Evolutionary conservation across 1,140 invertebrate species (phyloP).

Genomic region (Ooceraea biroi): DNA sequence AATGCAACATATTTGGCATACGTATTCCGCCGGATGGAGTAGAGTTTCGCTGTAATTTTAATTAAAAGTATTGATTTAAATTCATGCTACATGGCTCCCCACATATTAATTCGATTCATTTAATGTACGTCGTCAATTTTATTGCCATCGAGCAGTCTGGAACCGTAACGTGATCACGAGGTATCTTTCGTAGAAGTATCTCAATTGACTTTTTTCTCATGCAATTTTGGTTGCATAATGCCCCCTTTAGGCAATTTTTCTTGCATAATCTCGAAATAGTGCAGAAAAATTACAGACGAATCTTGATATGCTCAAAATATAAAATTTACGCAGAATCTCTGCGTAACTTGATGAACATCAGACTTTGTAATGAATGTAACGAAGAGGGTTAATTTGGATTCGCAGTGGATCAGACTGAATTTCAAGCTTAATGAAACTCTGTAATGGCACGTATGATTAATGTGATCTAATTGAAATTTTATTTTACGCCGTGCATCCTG

Average conservation of each 20-base stretch:
- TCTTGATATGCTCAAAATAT: constrained; percentile 11
- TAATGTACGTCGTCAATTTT: constrained; percentile 58
- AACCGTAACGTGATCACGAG: constrained; percentile 7
- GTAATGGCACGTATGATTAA: constrained; percentile 25
- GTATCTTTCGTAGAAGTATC: constrained; percentile 1
- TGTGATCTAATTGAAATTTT: constrained; percentile 34
- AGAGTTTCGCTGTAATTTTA: constrained; percentile 64
- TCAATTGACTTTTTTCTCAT: background rate
- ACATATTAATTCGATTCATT: constrained; percentile 63
- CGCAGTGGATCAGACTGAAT: constrained; percentile 36
- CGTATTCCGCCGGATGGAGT: constrained; percentile 56
- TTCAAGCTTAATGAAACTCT: constrained; percentile 49
- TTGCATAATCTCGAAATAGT: background rate
- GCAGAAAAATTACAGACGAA: background rate
- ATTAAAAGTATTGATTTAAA: constrained; percentile 66
- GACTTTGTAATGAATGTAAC: constrained; percentile 58
- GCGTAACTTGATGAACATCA: constrained; percentile 51
- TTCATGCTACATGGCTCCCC: constrained; percentile 43
- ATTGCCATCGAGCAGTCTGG: constrained; percentile 42
- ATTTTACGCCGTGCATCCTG: constrained; percentile 4
- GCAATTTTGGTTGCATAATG: background rate
- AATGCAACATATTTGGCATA: constrained; percentile 64
- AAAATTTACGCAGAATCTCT: constrained; percentile 47
- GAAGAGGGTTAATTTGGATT: constrained; percentile 59
- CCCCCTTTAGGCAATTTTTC: background rate